phyloP scores from a whole-genome alignment of 2,888 invertebrate species.

The Caenorhabditis sp. region DNA sequence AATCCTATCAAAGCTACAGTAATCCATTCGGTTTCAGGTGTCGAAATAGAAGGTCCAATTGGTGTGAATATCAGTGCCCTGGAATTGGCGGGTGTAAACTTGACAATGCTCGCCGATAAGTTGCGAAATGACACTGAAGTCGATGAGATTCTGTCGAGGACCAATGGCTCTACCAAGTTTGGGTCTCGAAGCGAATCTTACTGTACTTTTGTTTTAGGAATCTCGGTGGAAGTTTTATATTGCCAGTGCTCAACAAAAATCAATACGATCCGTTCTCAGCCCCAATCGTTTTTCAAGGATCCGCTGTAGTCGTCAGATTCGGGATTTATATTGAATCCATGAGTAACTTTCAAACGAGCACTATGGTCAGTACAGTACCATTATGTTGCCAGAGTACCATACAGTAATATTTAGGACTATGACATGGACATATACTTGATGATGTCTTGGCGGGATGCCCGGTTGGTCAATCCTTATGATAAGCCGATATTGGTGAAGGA shows the following conservation, averaged over 20 bases:
- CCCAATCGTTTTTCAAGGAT: slow-evolving; percentile 79
- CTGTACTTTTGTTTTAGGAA: no score
- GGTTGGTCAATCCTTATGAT: slow-evolving; percentile 80
- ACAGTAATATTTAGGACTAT: slow-evolving; percentile 76
- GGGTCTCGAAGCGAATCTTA: neutral
- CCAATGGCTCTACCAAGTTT: slow-evolving; percentile 76
- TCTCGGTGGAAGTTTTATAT: slow-evolving; percentile 78
- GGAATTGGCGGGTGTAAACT: slow-evolving; percentile 79
- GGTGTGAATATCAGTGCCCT: slow-evolving; percentile 82
- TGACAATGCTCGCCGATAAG: slow-evolving; percentile 81
- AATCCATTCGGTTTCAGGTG: slow-evolving; percentile 49
- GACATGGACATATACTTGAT: slow-evolving; percentile 83
- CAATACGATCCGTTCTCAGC: slow-evolving; percentile 82
- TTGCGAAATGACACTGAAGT: slow-evolving; percentile 82
- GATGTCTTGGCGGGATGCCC: slow-evolving; percentile 82
- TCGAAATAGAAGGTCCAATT: slow-evolving; percentile 82
- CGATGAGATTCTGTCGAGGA: slow-evolving; percentile 80
- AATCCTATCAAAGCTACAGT: no score
- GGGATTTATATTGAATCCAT: slow-evolving; percentile 83
- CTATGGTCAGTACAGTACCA: slow-evolving; percentile 74
- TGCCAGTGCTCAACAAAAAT: slow-evolving; percentile 81
- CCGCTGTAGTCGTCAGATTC: slow-evolving; percentile 81
- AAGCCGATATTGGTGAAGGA: slow-evolving; percentile 82
- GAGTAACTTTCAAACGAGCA: slow-evolving; percentile 82
- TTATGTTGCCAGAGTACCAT: no score